These are phyloP conservation scores for Empidonax alnorum DNA, from an alignment of 2,113 vertebrate species.

Conservation along the genomic window DNA sequence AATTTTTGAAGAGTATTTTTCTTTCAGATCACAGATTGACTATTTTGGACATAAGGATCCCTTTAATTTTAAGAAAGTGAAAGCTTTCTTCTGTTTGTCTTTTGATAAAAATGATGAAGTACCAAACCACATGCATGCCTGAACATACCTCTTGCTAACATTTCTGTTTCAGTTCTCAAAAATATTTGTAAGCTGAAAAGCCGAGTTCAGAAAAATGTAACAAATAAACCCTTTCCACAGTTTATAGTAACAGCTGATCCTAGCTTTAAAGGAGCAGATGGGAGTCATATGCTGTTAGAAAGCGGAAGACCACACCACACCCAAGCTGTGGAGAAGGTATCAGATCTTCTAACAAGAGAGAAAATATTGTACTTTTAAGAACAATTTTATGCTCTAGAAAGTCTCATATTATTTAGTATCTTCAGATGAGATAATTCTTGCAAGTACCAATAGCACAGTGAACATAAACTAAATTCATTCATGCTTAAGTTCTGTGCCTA, in stretches of 20 bases:
- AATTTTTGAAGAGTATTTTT: neutral
- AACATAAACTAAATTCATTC: neutral
- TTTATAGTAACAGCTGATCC: conserved; percentile 17
- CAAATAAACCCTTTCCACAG: neutral
- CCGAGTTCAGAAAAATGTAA: neutral
- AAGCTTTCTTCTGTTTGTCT: neutral
- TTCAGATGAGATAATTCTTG: neutral
- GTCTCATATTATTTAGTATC: neutral
- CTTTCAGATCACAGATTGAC: neutral
- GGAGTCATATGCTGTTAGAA: conserved; percentile 2
- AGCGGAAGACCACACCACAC: neutral
- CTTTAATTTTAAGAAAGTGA: neutral
- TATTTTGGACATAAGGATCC: neutral
- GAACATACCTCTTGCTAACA: neutral
- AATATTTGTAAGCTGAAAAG: neutral
- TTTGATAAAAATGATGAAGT: neutral
- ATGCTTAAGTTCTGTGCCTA: neutral
- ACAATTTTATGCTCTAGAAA: neutral
- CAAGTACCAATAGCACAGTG: neutral
- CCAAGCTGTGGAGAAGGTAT: neutral
- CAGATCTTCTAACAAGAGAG: neutral
- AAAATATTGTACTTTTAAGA: neutral
- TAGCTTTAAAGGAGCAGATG: conserved; percentile 18
- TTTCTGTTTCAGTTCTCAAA: neutral
- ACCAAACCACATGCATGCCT: neutral